Percentiles rank a stretch among this genome's conserved stretches.
Conservation (phyloP, 2,797 vertebrate genomes). For the Garrulus glandarius region DNA sequence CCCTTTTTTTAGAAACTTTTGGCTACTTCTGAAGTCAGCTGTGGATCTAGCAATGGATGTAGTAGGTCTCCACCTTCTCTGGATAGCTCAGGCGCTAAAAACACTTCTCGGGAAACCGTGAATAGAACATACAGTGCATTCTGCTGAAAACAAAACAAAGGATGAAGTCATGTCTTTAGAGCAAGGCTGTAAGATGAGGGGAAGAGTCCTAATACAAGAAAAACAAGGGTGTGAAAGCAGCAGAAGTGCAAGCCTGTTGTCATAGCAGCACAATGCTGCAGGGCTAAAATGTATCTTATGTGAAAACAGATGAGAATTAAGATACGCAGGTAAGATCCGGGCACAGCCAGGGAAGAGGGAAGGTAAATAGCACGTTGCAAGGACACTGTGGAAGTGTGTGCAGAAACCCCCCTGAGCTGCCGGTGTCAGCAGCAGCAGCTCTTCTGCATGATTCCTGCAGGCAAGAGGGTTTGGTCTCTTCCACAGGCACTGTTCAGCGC, state of each 20-base stretch:
- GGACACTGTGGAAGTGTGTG: background rate
- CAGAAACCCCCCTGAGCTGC: background rate
- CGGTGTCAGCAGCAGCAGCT: background rate
- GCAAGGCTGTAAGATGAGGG: constrained; percentile 31
- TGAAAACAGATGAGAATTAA: constrained; percentile 67
- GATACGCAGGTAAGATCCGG: constrained; percentile 58
- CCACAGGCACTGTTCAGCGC: accelerated
- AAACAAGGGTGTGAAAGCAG: constrained; percentile 67
- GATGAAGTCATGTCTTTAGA: constrained; percentile 36
- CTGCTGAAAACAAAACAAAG: background rate
- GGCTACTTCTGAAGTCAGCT: background rate
- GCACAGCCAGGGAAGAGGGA: background rate
- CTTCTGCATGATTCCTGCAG: accelerated
- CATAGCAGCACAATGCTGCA: constrained; percentile 70
- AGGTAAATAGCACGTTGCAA: background rate
- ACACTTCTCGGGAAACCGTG: background rate
- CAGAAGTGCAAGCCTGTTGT: constrained; percentile 67
- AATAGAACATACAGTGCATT: background rate
- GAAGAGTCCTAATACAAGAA: constrained; percentile 58
- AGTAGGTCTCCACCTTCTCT: background rate
- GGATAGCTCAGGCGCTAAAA: background rate
- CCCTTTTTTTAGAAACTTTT: background rate
- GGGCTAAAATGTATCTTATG: constrained; percentile 66
- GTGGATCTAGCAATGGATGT: background rate
- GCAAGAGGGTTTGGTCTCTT: background rate